Percentiles rank a stretch among this genome's conserved stretches.
These are phyloP conservation scores for Dolichopus griseipennis DNA, from an alignment of 2,888 invertebrate species.

Conservation along the genomic window DNA sequence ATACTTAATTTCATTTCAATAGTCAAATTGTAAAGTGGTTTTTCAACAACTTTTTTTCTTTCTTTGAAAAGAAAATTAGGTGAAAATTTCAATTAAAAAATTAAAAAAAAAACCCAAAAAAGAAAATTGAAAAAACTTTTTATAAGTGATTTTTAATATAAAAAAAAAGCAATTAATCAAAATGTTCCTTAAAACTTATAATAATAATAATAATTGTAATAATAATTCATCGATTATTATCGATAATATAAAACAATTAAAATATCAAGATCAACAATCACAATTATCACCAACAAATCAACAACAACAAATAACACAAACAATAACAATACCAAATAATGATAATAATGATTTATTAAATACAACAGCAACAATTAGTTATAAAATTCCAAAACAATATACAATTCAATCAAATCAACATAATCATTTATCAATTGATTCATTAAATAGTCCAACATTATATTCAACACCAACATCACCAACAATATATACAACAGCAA, in stretches of 20 bases:
- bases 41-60: neutral
- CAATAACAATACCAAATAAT: neutral
- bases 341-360: neutral
- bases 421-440: neutral
- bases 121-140: too few species aligned
- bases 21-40: slow-evolving; percentile 1
- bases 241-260: neutral
- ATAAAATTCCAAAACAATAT: neutral
- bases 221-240: neutral
- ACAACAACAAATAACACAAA: neutral
- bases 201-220: neutral
- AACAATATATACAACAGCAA: neutral
- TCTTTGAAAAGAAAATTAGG: neutral
- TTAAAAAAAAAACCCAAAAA: too few species aligned
- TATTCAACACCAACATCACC: neutral
- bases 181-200: neutral
- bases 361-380: neutral
- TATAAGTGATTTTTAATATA: too few species aligned
- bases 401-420: neutral
- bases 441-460: neutral
- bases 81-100: neutral
- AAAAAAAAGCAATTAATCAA: neutral
- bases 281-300: neutral
- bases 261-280: neutral
- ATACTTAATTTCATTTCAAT: neutral